Percentiles rank a stretch among this genome's conserved stretches.
phyloP scores from a whole-genome alignment of 2,888 invertebrate genomes.

The Enchytraeus crypticus region DNA sequence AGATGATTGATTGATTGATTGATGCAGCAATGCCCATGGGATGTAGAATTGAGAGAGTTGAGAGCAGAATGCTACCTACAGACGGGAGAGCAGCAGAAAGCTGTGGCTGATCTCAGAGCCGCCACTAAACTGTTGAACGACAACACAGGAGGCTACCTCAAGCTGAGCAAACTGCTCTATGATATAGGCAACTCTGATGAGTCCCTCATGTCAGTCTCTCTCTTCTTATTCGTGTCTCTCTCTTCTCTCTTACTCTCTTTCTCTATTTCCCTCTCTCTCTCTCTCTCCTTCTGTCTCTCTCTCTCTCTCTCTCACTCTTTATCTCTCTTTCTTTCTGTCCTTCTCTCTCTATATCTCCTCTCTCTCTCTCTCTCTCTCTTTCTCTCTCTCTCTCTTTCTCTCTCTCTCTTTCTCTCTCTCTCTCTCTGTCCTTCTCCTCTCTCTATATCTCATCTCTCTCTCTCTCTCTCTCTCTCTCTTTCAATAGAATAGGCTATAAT shows the following conservation, averaged over 20 bases:
- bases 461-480: too few species aligned
- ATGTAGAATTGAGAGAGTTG: conserved; percentile 69
- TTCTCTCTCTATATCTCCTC: too few species aligned
- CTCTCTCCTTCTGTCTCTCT: too few species aligned
- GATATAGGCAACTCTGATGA: conserved; percentile 83
- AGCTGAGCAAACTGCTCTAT: conserved; percentile 77
- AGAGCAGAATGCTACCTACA: conserved; percentile 75
- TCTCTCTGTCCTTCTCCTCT: too few species aligned
- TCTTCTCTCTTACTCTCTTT: too few species aligned
- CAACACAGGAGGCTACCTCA: conserved; percentile 75
- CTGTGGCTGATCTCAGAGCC: conserved; percentile 79
- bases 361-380: neutral
- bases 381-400: neutral
- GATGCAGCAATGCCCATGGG: conserved; percentile 71
- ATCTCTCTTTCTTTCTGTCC: too few species aligned
- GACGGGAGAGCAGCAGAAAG: conserved; percentile 53
- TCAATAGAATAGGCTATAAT: too few species aligned
- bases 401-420: too few species aligned
- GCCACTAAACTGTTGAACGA: conserved; percentile 84
- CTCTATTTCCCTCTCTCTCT: too few species aligned
- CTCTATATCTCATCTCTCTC: too few species aligned
- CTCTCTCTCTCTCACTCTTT: too few species aligned
- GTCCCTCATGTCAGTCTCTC: conserved; percentile 59
- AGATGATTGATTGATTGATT: conserved; percentile 49
- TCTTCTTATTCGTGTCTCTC: neutral